phyloP scores from a whole-genome alignment of 2,797 vertebrate genomes.

The Aldrovandia affinis region DNA sequence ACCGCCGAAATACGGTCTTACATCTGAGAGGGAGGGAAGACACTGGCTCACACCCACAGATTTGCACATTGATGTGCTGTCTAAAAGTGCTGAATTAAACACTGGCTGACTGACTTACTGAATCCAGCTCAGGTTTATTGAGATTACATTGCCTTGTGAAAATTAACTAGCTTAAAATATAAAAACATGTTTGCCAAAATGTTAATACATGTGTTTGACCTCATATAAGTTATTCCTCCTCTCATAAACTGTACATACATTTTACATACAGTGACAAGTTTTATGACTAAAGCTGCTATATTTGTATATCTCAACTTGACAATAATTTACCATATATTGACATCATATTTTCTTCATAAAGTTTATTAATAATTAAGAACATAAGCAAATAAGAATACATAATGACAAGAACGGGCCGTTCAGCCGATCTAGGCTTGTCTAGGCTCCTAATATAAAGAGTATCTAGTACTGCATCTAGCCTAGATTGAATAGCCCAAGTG shows the following conservation, averaged over 20 bases:
- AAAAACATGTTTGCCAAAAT: background rate
- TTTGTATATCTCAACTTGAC: too few species aligned
- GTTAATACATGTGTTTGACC: background rate
- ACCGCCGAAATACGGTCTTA: slow-evolving; percentile 21
- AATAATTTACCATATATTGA: too few species aligned
- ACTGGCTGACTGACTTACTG: background rate
- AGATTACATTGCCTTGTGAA: background rate
- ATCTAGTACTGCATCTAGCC: too few species aligned
- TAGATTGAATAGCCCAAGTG: too few species aligned
- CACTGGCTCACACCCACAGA: slow-evolving; percentile 21
- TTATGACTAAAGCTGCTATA: too few species aligned
- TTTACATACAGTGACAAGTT: too few species aligned
- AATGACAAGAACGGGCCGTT: too few species aligned
- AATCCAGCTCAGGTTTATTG: background rate
- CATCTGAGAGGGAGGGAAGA: slow-evolving; percentile 29
- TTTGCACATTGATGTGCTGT: slow-evolving; percentile 16
- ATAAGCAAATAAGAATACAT: too few species aligned
- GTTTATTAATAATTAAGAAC: too few species aligned
- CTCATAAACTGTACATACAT: background rate
- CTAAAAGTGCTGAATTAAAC: slow-evolving; percentile 18
- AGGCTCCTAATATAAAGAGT: too few species aligned
- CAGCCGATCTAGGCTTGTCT: too few species aligned
- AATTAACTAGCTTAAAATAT: background rate
- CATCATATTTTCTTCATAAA: too few species aligned
- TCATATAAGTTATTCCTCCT: background rate